Evolutionary conservation across 2,888 invertebrate species (phyloP).

Genomic region (Drosophila meridionalis): DNA sequence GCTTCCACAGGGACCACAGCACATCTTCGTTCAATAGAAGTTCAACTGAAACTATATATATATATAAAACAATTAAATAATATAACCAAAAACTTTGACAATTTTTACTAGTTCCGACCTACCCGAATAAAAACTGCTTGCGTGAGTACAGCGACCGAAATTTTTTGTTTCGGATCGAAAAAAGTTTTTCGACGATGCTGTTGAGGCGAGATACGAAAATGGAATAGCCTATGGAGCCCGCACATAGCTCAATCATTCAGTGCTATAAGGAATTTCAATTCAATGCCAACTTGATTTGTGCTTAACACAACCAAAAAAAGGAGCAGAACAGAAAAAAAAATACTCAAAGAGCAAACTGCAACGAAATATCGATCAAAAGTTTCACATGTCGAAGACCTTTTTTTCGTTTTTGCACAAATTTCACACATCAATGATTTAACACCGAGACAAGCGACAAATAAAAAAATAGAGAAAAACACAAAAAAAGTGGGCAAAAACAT

Average conservation of each 20-base stretch:
- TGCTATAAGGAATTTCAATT: slow-evolving; percentile 8
- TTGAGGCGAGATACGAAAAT: slow-evolving; percentile 28
- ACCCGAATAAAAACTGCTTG: slow-evolving; percentile 31
- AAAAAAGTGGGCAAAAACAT: slow-evolving; percentile 5
- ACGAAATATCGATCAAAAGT: slow-evolving; percentile 58
- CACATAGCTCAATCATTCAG: background rate
- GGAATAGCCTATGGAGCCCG: slow-evolving; percentile 7
- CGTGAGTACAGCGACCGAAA: slow-evolving; percentile 34
- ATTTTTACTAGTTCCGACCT: background rate
- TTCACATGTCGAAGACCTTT: slow-evolving; percentile 23
- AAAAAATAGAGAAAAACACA: slow-evolving; percentile 34
- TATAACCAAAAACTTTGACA: background rate
- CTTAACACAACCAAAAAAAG: background rate
- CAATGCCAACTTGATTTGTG: slow-evolving; percentile 52
- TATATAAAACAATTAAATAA: background rate
- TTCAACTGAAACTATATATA: background rate
- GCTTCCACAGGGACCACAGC: slow-evolving; percentile 60
- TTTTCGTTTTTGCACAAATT: slow-evolving; percentile 57
- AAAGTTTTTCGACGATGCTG: slow-evolving; percentile 25
- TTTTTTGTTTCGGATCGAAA: slow-evolving; percentile 41
- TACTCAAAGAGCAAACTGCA: slow-evolving; percentile 29
- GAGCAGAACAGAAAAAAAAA: background rate
- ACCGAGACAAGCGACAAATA: slow-evolving; percentile 48
- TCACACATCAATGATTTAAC: slow-evolving; percentile 78
- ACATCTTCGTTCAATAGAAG: slow-evolving; percentile 42